These are phyloP conservation scores for Leptopilina syphax DNA, from an alignment of 2,888 invertebrate genomes.

Conservation along the genomic window DNA sequence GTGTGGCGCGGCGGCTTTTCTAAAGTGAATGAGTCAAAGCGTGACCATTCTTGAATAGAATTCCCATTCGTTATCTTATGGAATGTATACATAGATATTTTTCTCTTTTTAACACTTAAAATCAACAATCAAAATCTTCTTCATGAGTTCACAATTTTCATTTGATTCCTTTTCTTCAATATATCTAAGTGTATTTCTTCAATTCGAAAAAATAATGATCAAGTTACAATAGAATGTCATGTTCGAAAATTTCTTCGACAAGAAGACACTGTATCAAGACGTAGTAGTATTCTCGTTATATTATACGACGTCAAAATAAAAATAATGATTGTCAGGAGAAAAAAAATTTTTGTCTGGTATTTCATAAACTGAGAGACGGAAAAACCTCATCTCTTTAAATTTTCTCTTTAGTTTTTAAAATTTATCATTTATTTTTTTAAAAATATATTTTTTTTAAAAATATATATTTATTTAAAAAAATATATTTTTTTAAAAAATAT, in stretches of 20 bases:
- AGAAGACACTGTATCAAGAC: neutral
- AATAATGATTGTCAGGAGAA: conserved; percentile 5
- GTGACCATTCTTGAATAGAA: conserved; percentile 54
- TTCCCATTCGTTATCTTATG: conserved; percentile 36
- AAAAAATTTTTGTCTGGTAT: neutral
- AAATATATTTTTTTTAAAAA: too few relatives aligned
- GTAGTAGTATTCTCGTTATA: neutral
- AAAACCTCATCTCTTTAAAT: too few relatives aligned
- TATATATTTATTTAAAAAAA: too few relatives aligned
- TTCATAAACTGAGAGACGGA: too few relatives aligned
- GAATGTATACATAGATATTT: neutral
- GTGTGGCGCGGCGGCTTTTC: conserved; percentile 49
- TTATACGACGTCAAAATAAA: conserved; percentile 20
- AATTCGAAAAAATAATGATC: conserved; percentile 24
- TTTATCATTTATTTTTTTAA: too few relatives aligned
- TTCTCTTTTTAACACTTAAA: neutral
- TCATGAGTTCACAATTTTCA: neutral
- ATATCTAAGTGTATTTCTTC: neutral
- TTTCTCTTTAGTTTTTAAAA: too few relatives aligned
- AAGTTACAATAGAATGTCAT: neutral
- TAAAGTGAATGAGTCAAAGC: conserved; percentile 61
- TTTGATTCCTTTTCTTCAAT: neutral
- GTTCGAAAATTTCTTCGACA: neutral
- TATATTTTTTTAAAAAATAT: too few relatives aligned
- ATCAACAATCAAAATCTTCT: conserved; percentile 24